phyloP scores from a whole-genome alignment of 2,113 vertebrate genomes.

The Paedocypris sp. region DNA sequence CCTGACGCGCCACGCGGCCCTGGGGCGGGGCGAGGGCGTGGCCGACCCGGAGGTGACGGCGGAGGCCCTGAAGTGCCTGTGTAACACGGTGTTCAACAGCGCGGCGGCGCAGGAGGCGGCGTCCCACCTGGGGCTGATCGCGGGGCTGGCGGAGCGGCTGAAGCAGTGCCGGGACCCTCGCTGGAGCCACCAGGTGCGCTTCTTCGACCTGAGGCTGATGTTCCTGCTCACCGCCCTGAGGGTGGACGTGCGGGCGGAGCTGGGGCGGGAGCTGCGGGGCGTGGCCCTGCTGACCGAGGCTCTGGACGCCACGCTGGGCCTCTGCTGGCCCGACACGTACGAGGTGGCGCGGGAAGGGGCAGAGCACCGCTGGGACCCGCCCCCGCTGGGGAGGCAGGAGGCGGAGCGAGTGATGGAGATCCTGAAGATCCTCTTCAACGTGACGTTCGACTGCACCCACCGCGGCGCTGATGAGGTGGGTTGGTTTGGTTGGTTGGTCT shows the following conservation, averaged over 20 bases:
- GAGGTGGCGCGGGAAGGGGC: constrained; percentile 54
- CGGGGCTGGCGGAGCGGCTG: constrained; percentile 66
- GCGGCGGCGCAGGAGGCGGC: constrained; percentile 63
- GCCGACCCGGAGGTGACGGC: constrained; percentile 71
- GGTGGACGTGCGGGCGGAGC: constrained; percentile 69
- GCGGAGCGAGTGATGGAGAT: constrained; percentile 81
- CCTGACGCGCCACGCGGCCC: constrained; percentile 62
- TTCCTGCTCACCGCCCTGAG: constrained; percentile 80
- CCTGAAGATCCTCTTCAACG: constrained; percentile 89
- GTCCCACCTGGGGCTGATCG: constrained; percentile 63
- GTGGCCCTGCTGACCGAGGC: constrained; percentile 63
- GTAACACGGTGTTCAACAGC: constrained; percentile 83
- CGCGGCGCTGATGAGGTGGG: constrained; percentile 78
- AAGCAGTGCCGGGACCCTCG: constrained; percentile 61
- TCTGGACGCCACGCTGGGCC: constrained; percentile 66
- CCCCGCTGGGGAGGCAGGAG: constrained; percentile 66
- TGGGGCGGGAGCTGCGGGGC: constrained; percentile 74
- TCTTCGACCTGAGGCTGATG: constrained; percentile 81
- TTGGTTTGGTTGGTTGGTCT: not conserved
- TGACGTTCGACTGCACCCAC: constrained; percentile 75
- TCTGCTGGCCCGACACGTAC: constrained; percentile 65
- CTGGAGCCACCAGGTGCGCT: constrained; percentile 72
- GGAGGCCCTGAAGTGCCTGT: constrained; percentile 84
- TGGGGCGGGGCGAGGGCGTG: constrained; percentile 41
- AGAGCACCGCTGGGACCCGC: constrained; percentile 41